Evolutionary conservation across 2,888 invertebrate species (phyloP).

Genomic region (Drosophila anceps): DNA sequence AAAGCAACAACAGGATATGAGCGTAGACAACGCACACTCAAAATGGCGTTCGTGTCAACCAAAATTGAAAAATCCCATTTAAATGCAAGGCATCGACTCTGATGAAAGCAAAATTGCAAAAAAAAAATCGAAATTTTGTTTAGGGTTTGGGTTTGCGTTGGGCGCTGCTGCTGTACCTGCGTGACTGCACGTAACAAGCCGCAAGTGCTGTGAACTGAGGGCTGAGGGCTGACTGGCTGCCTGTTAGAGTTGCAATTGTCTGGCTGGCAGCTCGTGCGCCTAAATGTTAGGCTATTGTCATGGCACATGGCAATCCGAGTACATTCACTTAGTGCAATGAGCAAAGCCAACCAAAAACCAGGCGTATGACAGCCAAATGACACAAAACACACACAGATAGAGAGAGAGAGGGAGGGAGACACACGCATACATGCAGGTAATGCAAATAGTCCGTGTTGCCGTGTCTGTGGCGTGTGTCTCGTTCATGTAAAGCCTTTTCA

Average conservation of each 20-base stretch:
- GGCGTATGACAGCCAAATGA: conserved; percentile 51
- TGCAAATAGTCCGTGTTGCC: conserved; percentile 45
- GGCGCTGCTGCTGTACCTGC: conserved; percentile 8
- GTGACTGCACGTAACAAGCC: conserved; percentile 30
- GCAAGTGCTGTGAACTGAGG: not conserved
- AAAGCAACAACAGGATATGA: conserved; percentile 26
- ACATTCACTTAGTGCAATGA: conserved; percentile 74
- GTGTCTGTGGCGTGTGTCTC: conserved; percentile 29
- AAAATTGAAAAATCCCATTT: conserved; percentile 62
- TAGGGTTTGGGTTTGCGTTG: not conserved
- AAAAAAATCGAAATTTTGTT: not conserved
- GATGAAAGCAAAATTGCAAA: conserved; percentile 11
- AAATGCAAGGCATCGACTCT: conserved; percentile 44
- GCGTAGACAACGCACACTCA: not conserved
- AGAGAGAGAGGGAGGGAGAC: not conserved
- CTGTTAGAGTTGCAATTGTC: conserved; percentile 25
- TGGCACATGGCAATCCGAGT: conserved; percentile 45
- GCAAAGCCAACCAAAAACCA: conserved; percentile 49
- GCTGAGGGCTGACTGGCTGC: not conserved
- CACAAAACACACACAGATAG: conserved; percentile 15
- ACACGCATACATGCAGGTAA: conserved; percentile 8
- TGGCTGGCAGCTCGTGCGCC: conserved; percentile 56
- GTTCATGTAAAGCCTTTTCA: conserved; percentile 74
- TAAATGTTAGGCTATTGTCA: conserved; percentile 77
- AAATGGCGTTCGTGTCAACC: conserved; percentile 39